Conservation (phyloP, 2,888 invertebrate genomes). For the Nomada lathburiana region DNA sequence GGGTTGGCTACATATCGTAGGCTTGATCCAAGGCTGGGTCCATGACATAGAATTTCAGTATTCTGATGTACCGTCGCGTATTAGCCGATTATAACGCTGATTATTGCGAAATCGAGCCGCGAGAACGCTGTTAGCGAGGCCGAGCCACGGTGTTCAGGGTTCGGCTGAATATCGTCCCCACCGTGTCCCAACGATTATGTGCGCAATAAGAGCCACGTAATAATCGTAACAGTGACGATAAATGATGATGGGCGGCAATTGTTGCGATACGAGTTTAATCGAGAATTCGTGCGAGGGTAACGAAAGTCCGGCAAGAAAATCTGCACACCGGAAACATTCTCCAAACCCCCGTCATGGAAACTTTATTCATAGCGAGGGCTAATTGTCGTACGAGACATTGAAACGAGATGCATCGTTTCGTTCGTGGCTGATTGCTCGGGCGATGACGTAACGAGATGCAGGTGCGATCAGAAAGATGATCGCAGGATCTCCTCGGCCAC, state of each 20-base stretch:
- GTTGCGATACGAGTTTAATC: too few species aligned
- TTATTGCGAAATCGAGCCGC: conserved; percentile 55
- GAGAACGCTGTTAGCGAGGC: conserved; percentile 14
- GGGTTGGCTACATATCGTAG: conserved; percentile 75
- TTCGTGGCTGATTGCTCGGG: conserved; percentile 18
- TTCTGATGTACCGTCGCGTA: conserved; percentile 52
- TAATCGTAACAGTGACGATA: too few species aligned
- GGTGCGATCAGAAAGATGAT: conserved; percentile 39
- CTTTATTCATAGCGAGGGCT: conserved; percentile 8
- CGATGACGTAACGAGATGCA: conserved; percentile 40
- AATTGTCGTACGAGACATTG: not conserved
- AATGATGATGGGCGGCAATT: too few species aligned
- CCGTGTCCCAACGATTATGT: not conserved
- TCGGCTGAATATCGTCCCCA: not conserved
- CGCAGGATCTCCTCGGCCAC: conserved; percentile 13
- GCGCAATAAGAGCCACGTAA: too few species aligned
- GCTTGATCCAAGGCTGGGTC: conserved; percentile 78
- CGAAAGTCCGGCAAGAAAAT: too few species aligned
- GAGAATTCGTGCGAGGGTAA: too few species aligned
- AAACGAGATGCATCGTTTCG: conserved; percentile 24
- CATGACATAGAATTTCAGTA: conserved; percentile 79
- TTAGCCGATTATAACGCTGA: conserved; percentile 60
- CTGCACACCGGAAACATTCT: not conserved
- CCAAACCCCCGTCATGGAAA: not conserved
- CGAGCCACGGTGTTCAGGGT: not conserved